Conservation (phyloP, 2,113 vertebrate genomes). For the Heteronetta atricapilla region DNA sequence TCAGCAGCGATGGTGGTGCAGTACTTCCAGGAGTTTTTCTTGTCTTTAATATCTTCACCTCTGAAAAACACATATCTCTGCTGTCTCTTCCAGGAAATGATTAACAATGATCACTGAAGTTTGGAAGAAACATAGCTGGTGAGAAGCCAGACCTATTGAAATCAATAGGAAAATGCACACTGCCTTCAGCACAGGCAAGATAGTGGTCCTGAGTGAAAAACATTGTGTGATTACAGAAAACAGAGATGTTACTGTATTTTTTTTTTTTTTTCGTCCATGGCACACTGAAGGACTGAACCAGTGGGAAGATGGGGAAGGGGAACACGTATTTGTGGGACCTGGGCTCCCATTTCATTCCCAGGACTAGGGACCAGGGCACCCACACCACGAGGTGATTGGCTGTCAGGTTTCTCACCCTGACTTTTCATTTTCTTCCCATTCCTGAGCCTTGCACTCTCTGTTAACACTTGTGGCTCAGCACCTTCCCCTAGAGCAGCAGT, state of each 20-base stretch:
- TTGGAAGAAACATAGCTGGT: neutral
- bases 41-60: neutral
- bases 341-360: neutral
- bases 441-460: neutral
- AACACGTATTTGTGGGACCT: neutral
- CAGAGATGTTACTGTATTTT: neutral
- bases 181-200: neutral
- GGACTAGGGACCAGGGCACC: neutral
- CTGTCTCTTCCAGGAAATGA: neutral
- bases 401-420: fast-evolving
- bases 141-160: neutral
- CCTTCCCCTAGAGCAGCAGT: fast-evolving
- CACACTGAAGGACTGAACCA: neutral
- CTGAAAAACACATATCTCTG: neutral
- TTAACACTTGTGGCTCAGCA: neutral
- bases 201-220: neutral
- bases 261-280: neutral
- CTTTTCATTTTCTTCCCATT: neutral
- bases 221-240: neutral
- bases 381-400: fast-evolving
- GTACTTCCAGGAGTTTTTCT: neutral
- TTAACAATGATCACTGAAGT: fast-evolving
- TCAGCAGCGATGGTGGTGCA: neutral
- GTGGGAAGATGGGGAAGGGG: neutral
- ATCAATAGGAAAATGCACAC: neutral